These are phyloP conservation scores for Punctoribates punctum DNA, from an alignment of 2,888 invertebrate genomes.

Conservation along the genomic window DNA sequence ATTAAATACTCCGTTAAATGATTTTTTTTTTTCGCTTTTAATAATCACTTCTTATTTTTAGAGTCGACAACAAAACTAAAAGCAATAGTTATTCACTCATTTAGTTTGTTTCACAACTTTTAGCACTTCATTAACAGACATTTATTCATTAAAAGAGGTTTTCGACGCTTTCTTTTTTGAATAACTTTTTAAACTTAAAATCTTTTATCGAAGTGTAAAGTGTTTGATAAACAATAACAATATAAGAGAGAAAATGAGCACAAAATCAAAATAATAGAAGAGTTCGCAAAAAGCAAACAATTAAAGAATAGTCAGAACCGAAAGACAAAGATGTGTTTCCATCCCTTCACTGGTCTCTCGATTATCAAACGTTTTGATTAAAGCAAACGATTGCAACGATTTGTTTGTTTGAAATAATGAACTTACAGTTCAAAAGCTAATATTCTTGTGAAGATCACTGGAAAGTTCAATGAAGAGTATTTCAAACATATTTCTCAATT, in stretches of 20 bases:
- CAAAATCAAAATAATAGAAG: conserved; percentile 7
- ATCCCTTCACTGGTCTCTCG: neutral
- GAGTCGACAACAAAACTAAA: neutral
- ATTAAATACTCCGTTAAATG: neutral
- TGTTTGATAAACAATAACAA: neutral
- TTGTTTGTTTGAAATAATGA: too few relatives aligned
- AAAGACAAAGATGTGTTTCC: neutral
- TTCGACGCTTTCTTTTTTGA: neutral
- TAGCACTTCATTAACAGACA: neutral
- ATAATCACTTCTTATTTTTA: neutral
- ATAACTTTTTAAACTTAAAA: neutral
- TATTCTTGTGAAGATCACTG: neutral
- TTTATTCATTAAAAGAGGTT: neutral
- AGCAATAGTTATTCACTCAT: neutral
- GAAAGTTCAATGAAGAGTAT: conserved; percentile 8
- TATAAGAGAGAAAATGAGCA: neutral
- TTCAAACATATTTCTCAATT: neutral
- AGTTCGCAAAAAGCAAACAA: neutral
- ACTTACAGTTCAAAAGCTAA: neutral
- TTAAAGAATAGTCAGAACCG: neutral
- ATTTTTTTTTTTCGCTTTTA: neutral
- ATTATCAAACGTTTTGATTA: neutral
- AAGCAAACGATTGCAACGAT: neutral
- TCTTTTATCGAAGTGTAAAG: neutral
- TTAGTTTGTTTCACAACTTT: neutral